Base-by-base conservation (phyloP, 2,888 invertebrate species). In the Trachelus stipa region DNA sequence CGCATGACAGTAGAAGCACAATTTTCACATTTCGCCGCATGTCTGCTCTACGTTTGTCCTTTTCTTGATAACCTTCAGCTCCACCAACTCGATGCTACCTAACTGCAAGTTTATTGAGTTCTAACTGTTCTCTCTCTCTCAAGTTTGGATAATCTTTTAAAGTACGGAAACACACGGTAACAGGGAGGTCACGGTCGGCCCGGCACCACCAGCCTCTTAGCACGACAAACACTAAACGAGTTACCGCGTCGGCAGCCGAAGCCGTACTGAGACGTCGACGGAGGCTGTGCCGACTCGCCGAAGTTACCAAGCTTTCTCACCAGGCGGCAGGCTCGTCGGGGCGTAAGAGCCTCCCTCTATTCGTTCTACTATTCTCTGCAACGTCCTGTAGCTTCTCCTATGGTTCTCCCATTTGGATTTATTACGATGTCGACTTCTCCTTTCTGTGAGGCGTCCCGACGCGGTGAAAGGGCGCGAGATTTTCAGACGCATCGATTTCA, bases 21-120 rank as follows among this genome's bases (percentile, higher is more conserved):
- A 94, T 92, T 91, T 94, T 94, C 84, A 94, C 92, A 92, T 94
- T 94, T 83, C 94, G 93, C 90, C 94, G 92, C 94, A 94, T 94
- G 85, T 86, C 88, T 68, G 73, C 37, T 68, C 30, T 2, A 35
- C 30, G 37, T 74, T 74, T 11, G 34, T 31, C 56, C 40, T 15
- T 69, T 69, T 33, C 69, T 56, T 68, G 75, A 74, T 74, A 77
- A 74, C 33, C n/a, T 77, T 34, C 35, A 34, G 34, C 15, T 30
- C 3, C 73, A 34, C 23, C 23, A 23, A 4, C 31, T 73, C 23
- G 73, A 73, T 23, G 31, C 31, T 23, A n/a, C 34, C n/a, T 11
- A 73, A 73, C 6, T 11, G 68, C n/a, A 12, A 35, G 34, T 12
- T 34, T 12, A 68, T 74, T 11, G 11, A n/a, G 33, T 4, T 74